phyloP scores from a whole-genome alignment of 2,888 invertebrate species.

The Cerceris ruficornis region DNA sequence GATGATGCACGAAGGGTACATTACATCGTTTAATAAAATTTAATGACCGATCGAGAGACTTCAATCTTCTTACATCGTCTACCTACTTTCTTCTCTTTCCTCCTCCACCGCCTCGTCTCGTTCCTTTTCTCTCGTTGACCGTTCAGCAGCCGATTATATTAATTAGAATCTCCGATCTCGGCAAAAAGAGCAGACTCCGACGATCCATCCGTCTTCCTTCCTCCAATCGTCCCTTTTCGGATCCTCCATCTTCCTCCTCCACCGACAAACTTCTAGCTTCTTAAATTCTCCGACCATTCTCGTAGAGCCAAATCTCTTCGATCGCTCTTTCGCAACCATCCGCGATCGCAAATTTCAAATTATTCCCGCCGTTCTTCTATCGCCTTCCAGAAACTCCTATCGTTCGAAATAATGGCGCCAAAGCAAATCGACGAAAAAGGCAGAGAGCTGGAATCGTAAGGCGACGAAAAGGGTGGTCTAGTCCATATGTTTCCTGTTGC shows the following conservation, averaged over 20 bases:
- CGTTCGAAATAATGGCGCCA: no score
- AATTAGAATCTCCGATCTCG: constrained; percentile 41
- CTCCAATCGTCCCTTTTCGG: neutral
- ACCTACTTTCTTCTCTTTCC: no score
- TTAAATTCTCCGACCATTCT: no score
- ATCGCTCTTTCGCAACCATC: no score
- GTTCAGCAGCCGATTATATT: constrained; percentile 28
- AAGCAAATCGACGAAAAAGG: neutral
- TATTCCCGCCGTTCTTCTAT: no score
- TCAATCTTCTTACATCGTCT: constrained; percentile 29
- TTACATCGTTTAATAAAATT: constrained; percentile 44
- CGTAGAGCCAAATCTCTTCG: no score
- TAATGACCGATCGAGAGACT: constrained; percentile 38
- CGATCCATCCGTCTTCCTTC: constrained; percentile 19
- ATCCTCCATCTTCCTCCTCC: neutral
- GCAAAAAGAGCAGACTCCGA: neutral
- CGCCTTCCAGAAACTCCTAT: no score
- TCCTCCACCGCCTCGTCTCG: neutral
- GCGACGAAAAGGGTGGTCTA: constrained; percentile 36
- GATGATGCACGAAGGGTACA: constrained; percentile 1
- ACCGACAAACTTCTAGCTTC: neutral
- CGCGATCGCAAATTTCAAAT: no score
- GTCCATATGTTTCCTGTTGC: constrained; percentile 54
- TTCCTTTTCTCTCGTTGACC: constrained; percentile 2
- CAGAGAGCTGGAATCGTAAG: constrained; percentile 43